Percentiles rank a stretch among this genome's conserved stretches.
These are phyloP conservation scores for Cabera pusaria DNA, from an alignment of 2,888 invertebrate species.

Conservation along the genomic window DNA sequence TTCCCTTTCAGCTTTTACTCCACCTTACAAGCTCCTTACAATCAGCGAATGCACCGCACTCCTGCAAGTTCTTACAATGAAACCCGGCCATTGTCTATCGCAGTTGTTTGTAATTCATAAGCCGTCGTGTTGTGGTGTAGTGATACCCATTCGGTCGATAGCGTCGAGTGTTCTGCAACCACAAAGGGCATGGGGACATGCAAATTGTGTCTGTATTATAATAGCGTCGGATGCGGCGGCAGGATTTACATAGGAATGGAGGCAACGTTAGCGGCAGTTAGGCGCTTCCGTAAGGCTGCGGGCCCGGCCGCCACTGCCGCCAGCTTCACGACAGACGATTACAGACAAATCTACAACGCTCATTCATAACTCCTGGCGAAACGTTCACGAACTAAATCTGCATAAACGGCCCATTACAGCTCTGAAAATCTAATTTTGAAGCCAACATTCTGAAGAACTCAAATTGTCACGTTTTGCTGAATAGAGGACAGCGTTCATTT, in stretches of 20 bases:
- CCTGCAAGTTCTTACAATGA: constrained; percentile 6
- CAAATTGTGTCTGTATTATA: constrained; percentile 73
- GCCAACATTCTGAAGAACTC: constrained; percentile 47
- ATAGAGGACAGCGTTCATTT: constrained; percentile 29
- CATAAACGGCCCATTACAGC: constrained; percentile 68
- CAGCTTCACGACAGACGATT: constrained; percentile 52
- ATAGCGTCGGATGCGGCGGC: constrained; percentile 57
- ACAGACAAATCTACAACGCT: constrained; percentile 63
- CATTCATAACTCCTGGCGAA: constrained; percentile 69
- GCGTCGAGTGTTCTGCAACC: constrained; percentile 31
- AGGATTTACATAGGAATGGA: constrained; percentile 79
- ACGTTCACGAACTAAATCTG: constrained; percentile 65
- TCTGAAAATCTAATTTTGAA: constrained; percentile 56
- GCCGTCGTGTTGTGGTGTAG: constrained; percentile 30
- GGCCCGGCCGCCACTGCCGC: constrained; percentile 34
- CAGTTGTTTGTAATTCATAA: constrained; percentile 54
- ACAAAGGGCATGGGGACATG: constrained; percentile 71
- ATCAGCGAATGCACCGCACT: constrained; percentile 8
- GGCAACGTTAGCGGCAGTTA: constrained; percentile 62
- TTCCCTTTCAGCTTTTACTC: constrained; percentile 30
- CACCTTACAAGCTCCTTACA: constrained; percentile 12
- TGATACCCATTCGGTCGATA: constrained; percentile 29
- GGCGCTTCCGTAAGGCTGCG: constrained; percentile 53
- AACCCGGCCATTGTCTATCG: constrained; percentile 48
- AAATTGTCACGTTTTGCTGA: constrained; percentile 38